Evolutionary conservation across 2,113 vertebrate genomes (phyloP).

Genomic region (Trachemys scripta): DNA sequence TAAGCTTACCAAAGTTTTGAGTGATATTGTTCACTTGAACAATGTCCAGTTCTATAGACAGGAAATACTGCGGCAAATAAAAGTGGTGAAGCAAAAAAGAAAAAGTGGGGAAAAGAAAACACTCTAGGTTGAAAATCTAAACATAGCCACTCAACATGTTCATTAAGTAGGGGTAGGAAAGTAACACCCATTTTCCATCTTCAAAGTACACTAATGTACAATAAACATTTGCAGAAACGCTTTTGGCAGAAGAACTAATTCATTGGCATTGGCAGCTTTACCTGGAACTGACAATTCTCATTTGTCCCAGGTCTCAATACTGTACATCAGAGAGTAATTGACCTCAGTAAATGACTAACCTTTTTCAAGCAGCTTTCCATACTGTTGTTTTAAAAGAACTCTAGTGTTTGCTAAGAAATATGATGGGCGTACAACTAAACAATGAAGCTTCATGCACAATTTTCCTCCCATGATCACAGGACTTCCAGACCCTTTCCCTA

Average conservation of each 20-base stretch:
- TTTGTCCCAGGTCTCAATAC: background rate
- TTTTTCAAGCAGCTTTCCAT: background rate
- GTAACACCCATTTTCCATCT: background rate
- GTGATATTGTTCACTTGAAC: background rate
- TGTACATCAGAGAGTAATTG: background rate
- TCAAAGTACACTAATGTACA: background rate
- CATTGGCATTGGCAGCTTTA: background rate
- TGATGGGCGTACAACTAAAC: background rate
- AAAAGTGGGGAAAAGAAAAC: background rate
- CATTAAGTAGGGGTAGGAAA: background rate
- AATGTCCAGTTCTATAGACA: background rate
- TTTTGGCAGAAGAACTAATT: background rate
- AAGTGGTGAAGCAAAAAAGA: background rate
- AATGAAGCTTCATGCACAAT: rapidly evolving
- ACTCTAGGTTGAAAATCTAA: background rate
- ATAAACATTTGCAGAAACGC: background rate
- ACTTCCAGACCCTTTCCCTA: background rate
- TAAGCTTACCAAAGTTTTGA: background rate
- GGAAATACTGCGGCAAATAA: background rate
- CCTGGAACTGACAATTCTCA: background rate
- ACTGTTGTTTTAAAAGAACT: background rate
- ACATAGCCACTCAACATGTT: background rate
- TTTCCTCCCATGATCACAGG: background rate
- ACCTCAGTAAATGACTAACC: background rate
- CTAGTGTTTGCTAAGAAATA: background rate